These are phyloP conservation scores for Patiria pectinifera DNA, from an alignment of 53 echinoderm and acorn worm genomes.

Conservation along the genomic window DNA sequence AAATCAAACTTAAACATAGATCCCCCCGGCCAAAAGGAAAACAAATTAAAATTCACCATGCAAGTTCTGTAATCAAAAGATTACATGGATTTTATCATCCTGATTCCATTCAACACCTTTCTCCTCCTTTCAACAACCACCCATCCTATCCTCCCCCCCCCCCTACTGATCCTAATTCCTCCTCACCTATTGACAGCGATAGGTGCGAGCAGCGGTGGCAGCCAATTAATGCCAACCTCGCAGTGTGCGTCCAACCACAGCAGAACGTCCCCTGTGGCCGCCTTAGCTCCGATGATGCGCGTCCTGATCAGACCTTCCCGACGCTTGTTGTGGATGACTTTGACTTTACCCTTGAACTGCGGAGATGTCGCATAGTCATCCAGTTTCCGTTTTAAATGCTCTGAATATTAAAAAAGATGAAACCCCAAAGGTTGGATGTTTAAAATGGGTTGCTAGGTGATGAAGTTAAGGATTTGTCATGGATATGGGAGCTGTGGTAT, in stretches of 20 bases:
- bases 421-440: not conserved
- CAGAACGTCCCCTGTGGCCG: conserved; percentile 88
- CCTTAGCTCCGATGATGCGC: conserved; percentile 87
- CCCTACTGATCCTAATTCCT: not conserved
- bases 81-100: too few relatives aligned
- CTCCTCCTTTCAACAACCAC: not conserved
- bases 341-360: conserved; percentile 77
- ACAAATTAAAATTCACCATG: too few relatives aligned
- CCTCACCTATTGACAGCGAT: conserved; percentile 94
- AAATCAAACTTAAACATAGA: too few relatives aligned
- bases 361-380: conserved; percentile 79
- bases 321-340: conserved; percentile 71
- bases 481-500: too few relatives aligned
- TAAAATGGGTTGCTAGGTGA: too few relatives aligned
- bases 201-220: conserved; percentile 91
- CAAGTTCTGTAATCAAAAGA: too few relatives aligned
- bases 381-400: conserved; percentile 78
- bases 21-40: too few relatives aligned
- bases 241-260: conserved; percentile 98
- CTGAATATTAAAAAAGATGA: conserved; percentile 34
- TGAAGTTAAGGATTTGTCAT: too few relatives aligned
- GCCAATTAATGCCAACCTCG: conserved; percentile 93
- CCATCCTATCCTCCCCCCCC: not conserved
- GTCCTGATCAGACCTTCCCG: conserved; percentile 93
- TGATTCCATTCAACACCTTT: not conserved